These are phyloP conservation scores for Diphyllodes magnificus DNA, from an alignment of 2,113 vertebrate species.

Conservation along the genomic window DNA sequence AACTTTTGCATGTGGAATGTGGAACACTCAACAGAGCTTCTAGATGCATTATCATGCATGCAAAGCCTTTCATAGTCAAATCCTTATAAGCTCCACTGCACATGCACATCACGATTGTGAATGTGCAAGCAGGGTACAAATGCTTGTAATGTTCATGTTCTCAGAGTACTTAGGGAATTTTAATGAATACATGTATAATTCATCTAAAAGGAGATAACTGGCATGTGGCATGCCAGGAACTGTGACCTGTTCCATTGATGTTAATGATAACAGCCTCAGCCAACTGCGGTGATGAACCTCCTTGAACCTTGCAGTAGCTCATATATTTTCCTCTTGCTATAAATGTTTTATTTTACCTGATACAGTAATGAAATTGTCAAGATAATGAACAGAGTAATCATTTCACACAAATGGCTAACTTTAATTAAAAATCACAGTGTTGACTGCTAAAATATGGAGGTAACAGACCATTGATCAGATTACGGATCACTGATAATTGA, in stretches of 20 bases:
- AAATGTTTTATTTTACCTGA: slow-evolving; percentile 67
- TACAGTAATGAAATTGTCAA: slow-evolving; percentile 68
- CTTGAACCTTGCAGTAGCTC: slow-evolving; percentile 48
- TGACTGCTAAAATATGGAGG: slow-evolving; percentile 46
- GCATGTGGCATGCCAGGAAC: neutral
- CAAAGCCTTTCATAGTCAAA: neutral
- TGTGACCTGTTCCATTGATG: slow-evolving; percentile 45
- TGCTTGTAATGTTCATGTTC: neutral
- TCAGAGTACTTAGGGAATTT: neutral
- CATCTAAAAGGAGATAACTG: slow-evolving; percentile 25
- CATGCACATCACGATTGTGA: neutral
- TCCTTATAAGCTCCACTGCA: neutral
- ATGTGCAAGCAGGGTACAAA: neutral
- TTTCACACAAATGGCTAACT: slow-evolving; percentile 61
- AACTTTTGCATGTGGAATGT: neutral
- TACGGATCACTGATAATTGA: slow-evolving; percentile 33
- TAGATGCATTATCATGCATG: neutral
- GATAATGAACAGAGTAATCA: slow-evolving; percentile 67
- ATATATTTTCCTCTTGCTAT: slow-evolving; percentile 47
- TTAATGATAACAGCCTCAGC: slow-evolving; percentile 49
- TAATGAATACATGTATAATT: slow-evolving; percentile 43
- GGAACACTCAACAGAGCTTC: neutral
- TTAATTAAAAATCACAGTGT: slow-evolving; percentile 65
- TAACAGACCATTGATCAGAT: slow-evolving; percentile 52
- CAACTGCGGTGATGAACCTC: slow-evolving; percentile 18